Percentiles rank a stretch among this genome's conserved stretches.
Conservation (phyloP, 2,113 vertebrate species). For the Syrmaticus mikado region DNA sequence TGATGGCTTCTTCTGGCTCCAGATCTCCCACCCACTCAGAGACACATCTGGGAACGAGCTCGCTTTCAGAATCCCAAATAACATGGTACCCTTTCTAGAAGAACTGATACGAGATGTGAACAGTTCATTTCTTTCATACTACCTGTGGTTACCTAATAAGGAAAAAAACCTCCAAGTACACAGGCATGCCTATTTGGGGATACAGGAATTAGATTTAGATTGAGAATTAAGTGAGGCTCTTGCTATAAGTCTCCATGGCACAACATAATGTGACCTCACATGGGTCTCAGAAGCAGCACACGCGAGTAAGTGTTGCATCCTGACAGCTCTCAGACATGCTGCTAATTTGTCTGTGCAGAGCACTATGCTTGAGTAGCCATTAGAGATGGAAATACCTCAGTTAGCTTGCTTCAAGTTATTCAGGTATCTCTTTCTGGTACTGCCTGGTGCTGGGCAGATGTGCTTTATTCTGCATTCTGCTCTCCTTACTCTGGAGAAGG, state of each 20-base stretch:
- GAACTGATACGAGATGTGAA: neutral
- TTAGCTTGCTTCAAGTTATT: neutral
- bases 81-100: neutral
- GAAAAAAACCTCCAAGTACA: neutral
- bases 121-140: neutral
- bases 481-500: neutral
- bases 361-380: constrained; percentile 25
- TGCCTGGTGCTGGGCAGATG: neutral
- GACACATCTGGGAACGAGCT: neutral
- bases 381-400: constrained; percentile 1
- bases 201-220: fast-evolving
- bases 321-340: constrained; percentile 7
- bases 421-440: neutral
- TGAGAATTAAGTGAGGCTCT: neutral
- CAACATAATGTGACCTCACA: neutral
- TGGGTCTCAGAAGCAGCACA: neutral
- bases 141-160: neutral
- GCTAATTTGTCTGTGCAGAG: constrained; percentile 1
- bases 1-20: neutral
- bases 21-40: neutral
- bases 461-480: neutral
- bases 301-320: neutral
- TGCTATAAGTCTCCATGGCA: neutral
- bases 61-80: neutral
- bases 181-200: fast-evolving